Evolutionary conservation across 2,113 vertebrate species (phyloP), one percentile per base, ranked within the genome.

Genomic region (Prietella phreatophila): DNA sequence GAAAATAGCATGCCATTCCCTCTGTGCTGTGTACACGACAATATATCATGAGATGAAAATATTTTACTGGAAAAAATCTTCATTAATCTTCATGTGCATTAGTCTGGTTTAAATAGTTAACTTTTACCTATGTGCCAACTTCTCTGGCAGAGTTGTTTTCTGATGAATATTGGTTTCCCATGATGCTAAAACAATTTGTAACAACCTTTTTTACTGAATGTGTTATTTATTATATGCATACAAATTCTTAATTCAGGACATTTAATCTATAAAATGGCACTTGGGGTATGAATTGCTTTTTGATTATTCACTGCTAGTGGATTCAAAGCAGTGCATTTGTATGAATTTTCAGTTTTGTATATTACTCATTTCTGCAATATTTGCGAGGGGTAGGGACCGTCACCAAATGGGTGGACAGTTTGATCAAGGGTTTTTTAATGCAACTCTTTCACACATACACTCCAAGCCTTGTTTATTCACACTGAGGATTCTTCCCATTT

Each of bases 41-140:
- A 60, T 88, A 82, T 88, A 85, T 89, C 85, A 84, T 65, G 42
- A 85, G 84, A 89, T 84, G 36, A 88, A 89, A 91, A 88, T 84
- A 83, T 58, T 42, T 58, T 60, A 42, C 56, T 82, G 87, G 88
- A 91, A 90, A 76, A 88, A 83, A 86, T 42, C 22, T 39, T 20
- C 19, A 85, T 87, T 81, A 30, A 47, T 76, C 1, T 58, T 80
- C 80, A 82, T 58, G 17, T 76, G 83, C 20, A 55, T 39, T 6
- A 60, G 75, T 83, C 79, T 76, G 25, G 42, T 69, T 82, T 79
- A 87, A 85, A 85, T 76, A 81, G 87, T 87, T 88, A 71, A 73
- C 58, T 84, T 85, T 83, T 67, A 78, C 36, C 81, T n/a, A 63
- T 88, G 67, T 83, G 87, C 33, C 82, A 69, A 76, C 50, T 85